These are phyloP conservation scores for Trichogramma evanescens DNA, from an alignment of 2,888 invertebrate genomes.

Conservation along the genomic window DNA sequence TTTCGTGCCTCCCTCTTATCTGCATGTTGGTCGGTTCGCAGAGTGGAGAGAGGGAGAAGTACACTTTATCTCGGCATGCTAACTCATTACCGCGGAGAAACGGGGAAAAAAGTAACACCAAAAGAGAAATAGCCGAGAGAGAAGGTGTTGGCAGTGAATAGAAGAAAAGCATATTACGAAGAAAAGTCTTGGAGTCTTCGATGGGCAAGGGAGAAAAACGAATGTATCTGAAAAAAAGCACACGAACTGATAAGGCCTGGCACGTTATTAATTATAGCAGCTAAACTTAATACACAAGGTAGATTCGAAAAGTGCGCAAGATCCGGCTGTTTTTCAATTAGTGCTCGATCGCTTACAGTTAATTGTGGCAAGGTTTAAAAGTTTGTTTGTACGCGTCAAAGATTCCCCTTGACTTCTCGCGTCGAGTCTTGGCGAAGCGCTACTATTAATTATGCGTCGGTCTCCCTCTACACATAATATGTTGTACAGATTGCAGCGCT, in stretches of 20 bases:
- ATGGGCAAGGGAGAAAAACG: conserved; percentile 14
- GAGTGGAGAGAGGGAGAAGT: not conserved
- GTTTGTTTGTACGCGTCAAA: too few species aligned
- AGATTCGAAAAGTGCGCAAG: conserved; percentile 2
- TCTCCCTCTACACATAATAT: conserved; percentile 14
- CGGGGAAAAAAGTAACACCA: not conserved
- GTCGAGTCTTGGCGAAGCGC: conserved; percentile 13
- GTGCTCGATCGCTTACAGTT: conserved; percentile 38
- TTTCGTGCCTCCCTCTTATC: conserved; percentile 13
- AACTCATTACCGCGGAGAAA: conserved; percentile 11
- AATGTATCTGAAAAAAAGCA: conserved; percentile 1
- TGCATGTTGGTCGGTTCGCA: not conserved
- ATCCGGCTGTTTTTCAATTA: conserved; percentile 40
- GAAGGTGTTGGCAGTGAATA: not conserved
- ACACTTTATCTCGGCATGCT: conserved; percentile 1
- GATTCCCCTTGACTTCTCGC: conserved; percentile 8
- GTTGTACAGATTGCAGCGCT: not conserved
- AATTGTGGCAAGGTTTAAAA: conserved; percentile 31
- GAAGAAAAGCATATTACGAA: not conserved
- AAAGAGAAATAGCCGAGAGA: not conserved
- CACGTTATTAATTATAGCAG: conserved; percentile 37
- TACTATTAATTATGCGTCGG: conserved; percentile 29
- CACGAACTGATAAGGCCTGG: conserved; percentile 35
- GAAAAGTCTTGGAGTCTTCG: not conserved
- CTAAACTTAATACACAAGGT: not conserved